Conservation (phyloP, 2,888 invertebrate genomes). For the Ametastegia equiseti region DNA sequence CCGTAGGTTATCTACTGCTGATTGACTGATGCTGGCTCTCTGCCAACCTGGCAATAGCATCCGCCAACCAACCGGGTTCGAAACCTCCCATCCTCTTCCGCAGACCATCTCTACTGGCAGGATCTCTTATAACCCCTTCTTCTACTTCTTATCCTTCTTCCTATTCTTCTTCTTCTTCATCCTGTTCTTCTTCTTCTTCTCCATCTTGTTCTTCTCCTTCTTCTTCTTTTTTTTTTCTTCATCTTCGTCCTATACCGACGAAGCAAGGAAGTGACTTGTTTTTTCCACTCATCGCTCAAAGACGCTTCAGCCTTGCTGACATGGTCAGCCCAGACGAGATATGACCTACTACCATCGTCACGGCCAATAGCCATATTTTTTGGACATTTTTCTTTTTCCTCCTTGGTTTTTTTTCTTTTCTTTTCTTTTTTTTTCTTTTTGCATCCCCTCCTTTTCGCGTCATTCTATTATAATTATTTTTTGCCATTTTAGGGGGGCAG, state of each 20-base stretch:
- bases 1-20: constrained; percentile 65
- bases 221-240: neutral
- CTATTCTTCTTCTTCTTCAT: constrained; percentile 36
- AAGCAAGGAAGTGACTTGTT: constrained; percentile 28
- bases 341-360: constrained; percentile 33
- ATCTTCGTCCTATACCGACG: neutral
- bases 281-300: constrained; percentile 53
- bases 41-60: constrained; percentile 61
- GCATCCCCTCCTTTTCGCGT: neutral
- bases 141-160: constrained; percentile 40
- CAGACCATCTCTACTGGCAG: neutral
- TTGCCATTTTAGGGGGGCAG: no score
- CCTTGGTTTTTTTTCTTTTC: constrained; percentile 10
- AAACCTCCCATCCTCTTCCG: constrained; percentile 36
- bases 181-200: constrained; percentile 41
- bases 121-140: constrained; percentile 45
- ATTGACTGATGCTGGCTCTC: constrained; percentile 66
- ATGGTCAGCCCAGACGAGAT: constrained; percentile 53
- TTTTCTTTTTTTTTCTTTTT: constrained; percentile 24
- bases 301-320: constrained; percentile 58
- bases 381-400: constrained; percentile 11
- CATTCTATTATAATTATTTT: constrained; percentile 9
- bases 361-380: constrained; percentile 32
- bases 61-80: constrained; percentile 48
- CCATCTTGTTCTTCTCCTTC: constrained; percentile 38